Conservation (phyloP, 2,797 vertebrate genomes). For the Acipenser ruthenus region DNA sequence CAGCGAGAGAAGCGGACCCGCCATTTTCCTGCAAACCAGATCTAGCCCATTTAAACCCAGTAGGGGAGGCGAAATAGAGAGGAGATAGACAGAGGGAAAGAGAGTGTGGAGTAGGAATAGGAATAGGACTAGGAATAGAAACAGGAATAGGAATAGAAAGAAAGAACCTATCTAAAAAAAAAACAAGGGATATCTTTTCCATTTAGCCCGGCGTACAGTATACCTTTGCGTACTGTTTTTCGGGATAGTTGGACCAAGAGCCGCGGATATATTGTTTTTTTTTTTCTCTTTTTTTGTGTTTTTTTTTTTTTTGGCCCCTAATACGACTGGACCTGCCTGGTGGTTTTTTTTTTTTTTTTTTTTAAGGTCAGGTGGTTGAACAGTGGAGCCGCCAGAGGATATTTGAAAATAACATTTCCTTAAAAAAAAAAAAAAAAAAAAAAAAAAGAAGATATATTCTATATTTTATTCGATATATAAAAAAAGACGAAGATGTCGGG, state of each 20-base stretch:
- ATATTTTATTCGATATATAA: conserved; percentile 13
- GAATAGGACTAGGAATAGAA: background rate
- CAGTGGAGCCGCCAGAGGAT: conserved; percentile 32
- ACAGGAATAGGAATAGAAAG: conserved; percentile 6
- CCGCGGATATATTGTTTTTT: conserved; percentile 10
- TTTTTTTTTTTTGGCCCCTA: conserved; percentile 3
- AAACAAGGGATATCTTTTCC: conserved; percentile 26
- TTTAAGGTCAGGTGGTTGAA: conserved; percentile 43
- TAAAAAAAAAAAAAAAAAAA: conserved; percentile 22
- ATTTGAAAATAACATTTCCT: conserved; percentile 12
- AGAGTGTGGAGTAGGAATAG: conserved; percentile 1
- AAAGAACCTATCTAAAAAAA: conserved; percentile 18
- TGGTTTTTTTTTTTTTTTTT: conserved; percentile 22
- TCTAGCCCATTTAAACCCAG: conserved; percentile 48
- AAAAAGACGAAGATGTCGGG: conserved; percentile 71
- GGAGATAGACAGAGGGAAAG: conserved; percentile 32
- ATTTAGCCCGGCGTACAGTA: background rate
- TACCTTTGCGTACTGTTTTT: conserved; percentile 12
- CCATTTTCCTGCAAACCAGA: conserved; percentile 76
- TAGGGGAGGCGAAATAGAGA: conserved; percentile 39
- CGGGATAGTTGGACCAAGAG: conserved; percentile 21
- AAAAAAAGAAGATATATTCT: conserved; percentile 7
- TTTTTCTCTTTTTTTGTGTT: conserved; percentile 8
- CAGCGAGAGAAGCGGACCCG: conserved; percentile 58
- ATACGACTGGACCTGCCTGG: background rate